A percentile compares a stretch with the other conserved stretches of the same genome.
These are phyloP conservation scores for Parauchenoglanis punctatus DNA, from an alignment of 2,797 vertebrate species.

Conservation along the genomic window DNA sequence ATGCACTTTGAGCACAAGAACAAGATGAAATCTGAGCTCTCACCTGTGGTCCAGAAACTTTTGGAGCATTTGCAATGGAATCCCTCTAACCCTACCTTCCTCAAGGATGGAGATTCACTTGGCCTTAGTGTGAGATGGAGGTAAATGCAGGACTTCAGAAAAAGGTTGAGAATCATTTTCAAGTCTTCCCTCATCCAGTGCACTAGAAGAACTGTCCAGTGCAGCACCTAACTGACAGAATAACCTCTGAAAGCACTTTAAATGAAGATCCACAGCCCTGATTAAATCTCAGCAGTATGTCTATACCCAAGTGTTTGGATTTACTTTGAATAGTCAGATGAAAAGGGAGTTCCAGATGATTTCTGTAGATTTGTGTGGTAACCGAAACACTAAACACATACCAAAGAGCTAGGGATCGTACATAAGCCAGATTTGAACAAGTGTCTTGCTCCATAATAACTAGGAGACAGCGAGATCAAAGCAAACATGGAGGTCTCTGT, in stretches of 20 bases:
- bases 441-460: background rate
- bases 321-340: background rate
- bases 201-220: background rate
- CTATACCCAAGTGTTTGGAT: background rate
- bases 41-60: background rate
- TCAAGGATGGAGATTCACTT: background rate
- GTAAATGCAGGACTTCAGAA: background rate
- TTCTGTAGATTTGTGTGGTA: background rate
- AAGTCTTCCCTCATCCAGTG: background rate
- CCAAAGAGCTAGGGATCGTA: background rate
- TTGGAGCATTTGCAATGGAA: background rate
- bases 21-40: background rate
- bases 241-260: conserved; percentile 1
- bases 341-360: background rate
- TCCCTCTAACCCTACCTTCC: background rate
- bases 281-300: no score
- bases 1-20: background rate
- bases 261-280: background rate
- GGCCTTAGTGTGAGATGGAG: background rate
- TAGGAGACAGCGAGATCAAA: background rate
- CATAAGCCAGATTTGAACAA: background rate
- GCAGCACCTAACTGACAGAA: background rate
- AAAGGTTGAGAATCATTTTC: background rate
- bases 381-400: background rate
- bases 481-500: background rate